These are phyloP conservation scores for Troglohyphantes excavatus DNA, from an alignment of 2,888 invertebrate genomes.

Conservation along the genomic window DNA sequence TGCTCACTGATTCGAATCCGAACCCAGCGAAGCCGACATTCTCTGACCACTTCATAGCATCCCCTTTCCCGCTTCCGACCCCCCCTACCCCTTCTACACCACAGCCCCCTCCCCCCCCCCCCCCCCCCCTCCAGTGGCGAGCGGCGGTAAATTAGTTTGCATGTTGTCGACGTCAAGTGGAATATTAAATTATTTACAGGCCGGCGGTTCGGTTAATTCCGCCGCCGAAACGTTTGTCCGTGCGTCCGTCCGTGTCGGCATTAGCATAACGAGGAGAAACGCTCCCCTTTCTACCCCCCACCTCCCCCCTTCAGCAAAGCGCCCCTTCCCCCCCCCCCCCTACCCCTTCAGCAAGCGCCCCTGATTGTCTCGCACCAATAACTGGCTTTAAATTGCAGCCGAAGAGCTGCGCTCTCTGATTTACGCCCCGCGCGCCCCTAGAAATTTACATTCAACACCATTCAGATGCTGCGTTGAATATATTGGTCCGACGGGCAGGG, in stretches of 20 bases:
- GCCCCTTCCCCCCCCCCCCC: conserved; percentile 13
- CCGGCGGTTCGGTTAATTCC: conserved; percentile 77
- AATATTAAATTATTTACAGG: conserved; percentile 78
- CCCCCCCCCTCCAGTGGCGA: conserved; percentile 39
- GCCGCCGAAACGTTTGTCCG: conserved; percentile 78
- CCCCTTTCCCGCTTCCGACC: conserved; percentile 54
- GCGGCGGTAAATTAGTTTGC: conserved; percentile 78
- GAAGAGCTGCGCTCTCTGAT: conserved; percentile 60
- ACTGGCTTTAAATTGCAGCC: conserved; percentile 77
- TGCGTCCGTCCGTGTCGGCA: conserved; percentile 72
- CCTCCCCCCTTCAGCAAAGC: background rate
- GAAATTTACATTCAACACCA: conserved; percentile 76
- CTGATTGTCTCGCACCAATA: conserved; percentile 78
- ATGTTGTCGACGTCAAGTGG: conserved; percentile 76
- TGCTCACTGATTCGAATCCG: conserved; percentile 76
- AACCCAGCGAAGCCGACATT: conserved; percentile 73
- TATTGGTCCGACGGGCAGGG: too few species aligned
- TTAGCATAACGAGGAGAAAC: conserved; percentile 76
- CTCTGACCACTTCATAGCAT: conserved; percentile 78
- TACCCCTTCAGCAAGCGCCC: conserved; percentile 1
- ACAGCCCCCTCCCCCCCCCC: background rate
- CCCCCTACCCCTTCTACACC: too few species aligned
- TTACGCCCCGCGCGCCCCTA: conserved; percentile 61
- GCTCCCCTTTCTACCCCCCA: background rate
- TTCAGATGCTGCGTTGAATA: conserved; percentile 53